Conservation (phyloP, 2,888 invertebrate species). For the Eupithecia inturbata region DNA sequence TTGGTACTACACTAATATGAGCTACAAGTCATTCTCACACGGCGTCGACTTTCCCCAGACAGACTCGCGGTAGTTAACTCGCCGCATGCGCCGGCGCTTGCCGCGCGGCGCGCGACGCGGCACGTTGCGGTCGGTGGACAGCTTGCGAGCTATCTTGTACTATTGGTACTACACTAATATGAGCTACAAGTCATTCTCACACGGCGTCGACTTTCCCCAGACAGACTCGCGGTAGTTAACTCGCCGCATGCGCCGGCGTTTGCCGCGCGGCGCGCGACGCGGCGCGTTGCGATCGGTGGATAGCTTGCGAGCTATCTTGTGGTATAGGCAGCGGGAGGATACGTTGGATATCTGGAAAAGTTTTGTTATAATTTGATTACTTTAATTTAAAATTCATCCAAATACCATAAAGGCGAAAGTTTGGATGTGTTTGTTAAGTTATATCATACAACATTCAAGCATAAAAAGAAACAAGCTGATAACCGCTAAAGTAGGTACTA, state of each 20-base stretch:
- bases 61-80: no score
- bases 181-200: conserved; percentile 10
- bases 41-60: no score
- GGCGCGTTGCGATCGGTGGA: conserved; percentile 64
- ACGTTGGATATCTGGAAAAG: conserved; percentile 66
- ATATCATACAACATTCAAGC: not conserved
- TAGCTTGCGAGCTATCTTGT: conserved; percentile 63
- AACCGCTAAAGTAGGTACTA: no score
- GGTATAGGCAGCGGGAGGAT: conserved; percentile 76
- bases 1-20: no score
- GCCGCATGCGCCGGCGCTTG: no score
- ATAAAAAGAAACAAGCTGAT: no score
- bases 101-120: no score
- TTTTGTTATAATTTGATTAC: not conserved
- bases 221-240: conserved; percentile 78
- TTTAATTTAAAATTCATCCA: not conserved
- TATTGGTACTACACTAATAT: conserved; percentile 54
- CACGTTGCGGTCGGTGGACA: no score
- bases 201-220: conserved; percentile 60
- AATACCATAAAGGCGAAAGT: not conserved
- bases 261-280: conserved; percentile 55
- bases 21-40: no score
- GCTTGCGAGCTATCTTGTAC: conserved; percentile 39
- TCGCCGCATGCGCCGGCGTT: conserved; percentile 62
- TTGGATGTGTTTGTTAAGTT: not conserved